These are phyloP conservation scores for Steinernema khuongi DNA, from an alignment of 1,140 invertebrate species.

Conservation along the genomic window DNA sequence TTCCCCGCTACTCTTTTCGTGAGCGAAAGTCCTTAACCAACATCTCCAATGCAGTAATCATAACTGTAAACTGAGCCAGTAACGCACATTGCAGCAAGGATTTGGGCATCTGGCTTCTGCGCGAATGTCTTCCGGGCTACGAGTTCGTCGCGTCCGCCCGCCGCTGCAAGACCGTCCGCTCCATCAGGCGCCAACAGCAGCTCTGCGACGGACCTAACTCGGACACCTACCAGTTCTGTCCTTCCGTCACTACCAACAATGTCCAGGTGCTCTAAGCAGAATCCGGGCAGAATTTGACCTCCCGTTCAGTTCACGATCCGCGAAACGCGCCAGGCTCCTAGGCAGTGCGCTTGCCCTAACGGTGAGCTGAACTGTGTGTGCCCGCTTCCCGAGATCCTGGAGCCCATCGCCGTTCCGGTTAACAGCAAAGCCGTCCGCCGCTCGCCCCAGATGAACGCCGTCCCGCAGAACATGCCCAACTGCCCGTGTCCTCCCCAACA, in stretches of 20 bases:
- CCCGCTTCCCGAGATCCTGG: constrained; percentile 46
- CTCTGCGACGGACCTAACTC: constrained; percentile 49
- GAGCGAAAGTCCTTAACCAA: not conserved
- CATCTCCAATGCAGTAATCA: not conserved
- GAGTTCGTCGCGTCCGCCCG: constrained; percentile 54
- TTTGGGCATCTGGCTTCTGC: constrained; percentile 51
- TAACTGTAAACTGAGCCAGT: constrained; percentile 19
- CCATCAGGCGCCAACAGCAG: constrained; percentile 48
- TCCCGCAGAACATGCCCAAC: constrained; percentile 20
- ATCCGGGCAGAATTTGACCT: not conserved
- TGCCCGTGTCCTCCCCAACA: constrained; percentile 34
- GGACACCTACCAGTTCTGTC: constrained; percentile 48
- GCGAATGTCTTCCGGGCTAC: constrained; percentile 52
- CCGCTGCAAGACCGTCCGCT: constrained; percentile 48
- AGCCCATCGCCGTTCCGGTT: constrained; percentile 31
- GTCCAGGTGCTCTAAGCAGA: constrained; percentile 21
- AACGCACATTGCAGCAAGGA: constrained; percentile 44
- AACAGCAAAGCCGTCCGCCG: constrained; percentile 21
- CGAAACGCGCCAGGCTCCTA: constrained; percentile 42
- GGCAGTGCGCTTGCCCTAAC: constrained; percentile 45
- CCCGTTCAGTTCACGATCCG: constrained; percentile 42
- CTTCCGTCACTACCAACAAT: constrained; percentile 24
- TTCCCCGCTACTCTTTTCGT: constrained; percentile 17
- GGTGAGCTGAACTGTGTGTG: constrained; percentile 48
- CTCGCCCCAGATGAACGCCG: constrained; percentile 22